phyloP scores from a whole-genome alignment of 2,797 vertebrate genomes.

The Echeneis naucrates region DNA sequence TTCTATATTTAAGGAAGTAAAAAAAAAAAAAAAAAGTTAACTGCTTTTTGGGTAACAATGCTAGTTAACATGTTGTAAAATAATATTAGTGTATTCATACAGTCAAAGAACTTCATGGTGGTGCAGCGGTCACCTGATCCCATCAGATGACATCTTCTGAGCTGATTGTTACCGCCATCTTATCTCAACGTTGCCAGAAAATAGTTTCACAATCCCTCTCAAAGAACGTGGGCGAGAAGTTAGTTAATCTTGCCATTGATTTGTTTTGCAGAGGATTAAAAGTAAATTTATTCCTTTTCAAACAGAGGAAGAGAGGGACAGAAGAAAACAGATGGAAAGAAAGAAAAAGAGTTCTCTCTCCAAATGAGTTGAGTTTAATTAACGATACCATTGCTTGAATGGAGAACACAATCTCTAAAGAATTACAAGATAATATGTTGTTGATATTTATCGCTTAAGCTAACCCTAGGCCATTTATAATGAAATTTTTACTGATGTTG shows the following conservation, averaged over 20 bases:
- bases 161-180: background rate
- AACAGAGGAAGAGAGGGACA: slow-evolving; percentile 7
- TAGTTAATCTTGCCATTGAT: slow-evolving; percentile 41
- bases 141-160: background rate
- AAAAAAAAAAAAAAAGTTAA: background rate
- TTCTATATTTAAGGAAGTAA: background rate
- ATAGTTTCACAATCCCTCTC: slow-evolving; percentile 3
- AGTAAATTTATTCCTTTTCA: slow-evolving; percentile 44
- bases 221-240: slow-evolving; percentile 19
- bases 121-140: too few relatives aligned
- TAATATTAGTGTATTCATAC: too few relatives aligned
- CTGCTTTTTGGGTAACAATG: background rate
- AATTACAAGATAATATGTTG: slow-evolving; percentile 47
- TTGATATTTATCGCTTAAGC: slow-evolving; percentile 52
- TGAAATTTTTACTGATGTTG: slow-evolving; percentile 52
- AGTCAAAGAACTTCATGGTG: background rate
- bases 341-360: slow-evolving; percentile 23
- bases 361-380: slow-evolving; percentile 63
- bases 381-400: slow-evolving; percentile 63
- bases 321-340: slow-evolving; percentile 28
- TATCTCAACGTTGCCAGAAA: background rate
- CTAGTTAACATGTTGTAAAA: background rate
- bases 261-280: slow-evolving; percentile 56
- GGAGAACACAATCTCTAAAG: slow-evolving; percentile 50
- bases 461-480: slow-evolving; percentile 51